Evolutionary conservation across 2,888 invertebrate species (phyloP).

Genomic region (Athetis lepigone): DNA sequence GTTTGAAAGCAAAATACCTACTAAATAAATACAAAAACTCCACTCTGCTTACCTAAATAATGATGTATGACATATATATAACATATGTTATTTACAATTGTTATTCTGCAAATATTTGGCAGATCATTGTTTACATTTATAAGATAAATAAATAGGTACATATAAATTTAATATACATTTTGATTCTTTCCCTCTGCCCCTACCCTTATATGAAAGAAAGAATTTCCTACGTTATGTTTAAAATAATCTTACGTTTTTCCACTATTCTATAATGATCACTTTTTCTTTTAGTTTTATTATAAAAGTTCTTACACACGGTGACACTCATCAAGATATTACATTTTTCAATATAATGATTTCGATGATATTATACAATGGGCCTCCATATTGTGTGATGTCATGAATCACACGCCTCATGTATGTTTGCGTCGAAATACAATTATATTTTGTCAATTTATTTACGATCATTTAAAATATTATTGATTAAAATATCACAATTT

Average conservation of each 20-base stretch:
- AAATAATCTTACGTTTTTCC: too few species aligned
- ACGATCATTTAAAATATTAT: slow-evolving; percentile 8
- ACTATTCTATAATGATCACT: too few species aligned
- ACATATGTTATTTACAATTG: not conserved
- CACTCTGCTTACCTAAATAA: not conserved
- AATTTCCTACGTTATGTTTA: not conserved
- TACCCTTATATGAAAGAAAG: not conserved
- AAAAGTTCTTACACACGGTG: too few species aligned
- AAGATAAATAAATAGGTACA: not conserved
- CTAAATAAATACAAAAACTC: not conserved
- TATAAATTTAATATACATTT: not conserved
- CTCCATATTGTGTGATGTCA: too few species aligned
- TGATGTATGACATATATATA: not conserved
- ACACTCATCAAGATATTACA: too few species aligned
- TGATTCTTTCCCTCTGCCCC: not conserved
- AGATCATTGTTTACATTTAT: not conserved
- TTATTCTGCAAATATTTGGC: not conserved
- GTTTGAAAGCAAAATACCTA: slow-evolving; percentile 1
- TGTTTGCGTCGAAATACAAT: too few species aligned
- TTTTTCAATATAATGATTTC: too few species aligned
- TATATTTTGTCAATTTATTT: slow-evolving; percentile 14
- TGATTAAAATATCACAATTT: slow-evolving; percentile 28
- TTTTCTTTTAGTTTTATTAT: too few species aligned
- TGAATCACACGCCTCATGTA: too few species aligned
- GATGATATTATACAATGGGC: too few species aligned